Conservation (phyloP, 2,797 vertebrate species). For the Siniperca undulata region DNA sequence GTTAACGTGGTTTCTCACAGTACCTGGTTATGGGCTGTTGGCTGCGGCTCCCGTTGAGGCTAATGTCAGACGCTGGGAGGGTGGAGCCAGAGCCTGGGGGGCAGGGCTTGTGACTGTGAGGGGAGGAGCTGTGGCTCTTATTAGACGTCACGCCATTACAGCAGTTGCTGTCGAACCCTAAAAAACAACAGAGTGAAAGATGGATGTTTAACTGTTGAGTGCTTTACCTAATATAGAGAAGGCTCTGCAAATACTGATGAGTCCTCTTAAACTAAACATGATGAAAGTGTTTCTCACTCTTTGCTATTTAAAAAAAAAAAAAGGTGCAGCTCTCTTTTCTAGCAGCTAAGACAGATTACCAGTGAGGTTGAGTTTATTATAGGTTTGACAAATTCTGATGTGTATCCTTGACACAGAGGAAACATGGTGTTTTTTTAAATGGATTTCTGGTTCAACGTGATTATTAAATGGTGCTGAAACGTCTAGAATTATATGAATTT, state of each 20-base stretch:
- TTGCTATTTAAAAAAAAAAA: background rate
- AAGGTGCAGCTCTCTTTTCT: background rate
- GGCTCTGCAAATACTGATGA: background rate
- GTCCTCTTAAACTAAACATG: background rate
- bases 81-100: constrained; percentile 88
- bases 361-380: too few relatives aligned
- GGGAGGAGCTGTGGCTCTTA: constrained; percentile 90
- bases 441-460: background rate
- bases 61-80: constrained; percentile 90
- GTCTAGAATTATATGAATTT: background rate
- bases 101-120: constrained; percentile 94
- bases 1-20: fast-evolving
- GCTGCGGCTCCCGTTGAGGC: constrained; percentile 93
- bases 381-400: background rate
- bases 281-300: background rate
- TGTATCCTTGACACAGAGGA: background rate
- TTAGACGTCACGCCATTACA: constrained; percentile 97
- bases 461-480: background rate
- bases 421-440: background rate
- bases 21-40: constrained; percentile 93
- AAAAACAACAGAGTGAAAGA: background rate
- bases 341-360: background rate
- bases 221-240: background rate
- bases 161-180: constrained; percentile 96
- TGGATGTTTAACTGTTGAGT: background rate